phyloP scores from a whole-genome alignment of 2,113 vertebrate species.

The Engraulis encrasicolus region DNA sequence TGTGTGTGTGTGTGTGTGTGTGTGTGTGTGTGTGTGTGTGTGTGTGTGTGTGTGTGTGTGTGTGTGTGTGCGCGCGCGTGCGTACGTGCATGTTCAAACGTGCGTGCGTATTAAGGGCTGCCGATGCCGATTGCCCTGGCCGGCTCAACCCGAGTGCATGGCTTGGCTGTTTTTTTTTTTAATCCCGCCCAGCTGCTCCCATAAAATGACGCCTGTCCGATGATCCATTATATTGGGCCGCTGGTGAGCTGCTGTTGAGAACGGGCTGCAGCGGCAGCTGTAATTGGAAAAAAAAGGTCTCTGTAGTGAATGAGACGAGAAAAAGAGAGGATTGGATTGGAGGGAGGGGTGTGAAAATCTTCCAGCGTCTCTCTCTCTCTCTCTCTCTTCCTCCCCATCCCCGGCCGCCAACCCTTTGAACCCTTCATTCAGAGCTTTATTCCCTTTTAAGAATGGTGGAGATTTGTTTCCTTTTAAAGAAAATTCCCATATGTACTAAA shows the following conservation, averaged over 20 bases:
- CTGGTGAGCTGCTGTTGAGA: neutral
- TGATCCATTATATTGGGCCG: neutral
- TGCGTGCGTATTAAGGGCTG: neutral
- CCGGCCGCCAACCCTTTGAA: no score
- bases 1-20: no score
- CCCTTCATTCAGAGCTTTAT: neutral
- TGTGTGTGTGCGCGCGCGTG: no score
- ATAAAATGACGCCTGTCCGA: slow-evolving; percentile 1
- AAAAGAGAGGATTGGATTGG: neutral
- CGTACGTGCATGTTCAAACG: no score
- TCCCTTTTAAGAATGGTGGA: neutral
- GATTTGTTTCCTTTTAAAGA: neutral
- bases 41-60: no score
- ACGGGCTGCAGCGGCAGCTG: neutral
- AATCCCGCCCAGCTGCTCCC: neutral
- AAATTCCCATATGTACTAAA: neutral
- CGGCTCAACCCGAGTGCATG: neutral
- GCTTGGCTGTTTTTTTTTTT: slow-evolving; percentile 1
- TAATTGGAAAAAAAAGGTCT: neutral
- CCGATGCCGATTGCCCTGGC: neutral
- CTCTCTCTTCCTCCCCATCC: no score
- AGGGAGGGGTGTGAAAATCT: neutral
- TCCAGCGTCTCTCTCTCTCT: no score
- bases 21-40: no score
- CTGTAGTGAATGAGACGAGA: neutral